phyloP scores from a whole-genome alignment of 2,113 vertebrate genomes.

The Thamnaconus septentrionalis region DNA sequence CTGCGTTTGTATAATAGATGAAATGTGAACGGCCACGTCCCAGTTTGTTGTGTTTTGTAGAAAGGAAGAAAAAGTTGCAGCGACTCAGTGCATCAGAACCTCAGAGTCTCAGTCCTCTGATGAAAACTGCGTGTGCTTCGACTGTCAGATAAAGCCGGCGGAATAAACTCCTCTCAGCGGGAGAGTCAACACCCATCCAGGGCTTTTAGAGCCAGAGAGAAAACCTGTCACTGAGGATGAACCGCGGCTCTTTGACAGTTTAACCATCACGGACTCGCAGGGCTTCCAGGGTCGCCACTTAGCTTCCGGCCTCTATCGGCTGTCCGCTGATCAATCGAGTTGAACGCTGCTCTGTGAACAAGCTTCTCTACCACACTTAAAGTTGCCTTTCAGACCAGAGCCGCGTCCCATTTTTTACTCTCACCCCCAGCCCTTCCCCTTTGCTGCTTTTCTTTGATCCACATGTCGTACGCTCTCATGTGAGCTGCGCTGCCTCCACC shows the following conservation, averaged over 20 bases:
- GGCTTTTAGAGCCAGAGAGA: conserved; percentile 12
- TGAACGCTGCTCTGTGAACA: background rate
- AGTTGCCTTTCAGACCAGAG: background rate
- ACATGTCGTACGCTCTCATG: too few species aligned
- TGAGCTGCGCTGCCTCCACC: too few species aligned
- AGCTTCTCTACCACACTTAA: background rate
- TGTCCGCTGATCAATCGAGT: background rate
- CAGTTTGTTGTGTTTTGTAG: too few species aligned
- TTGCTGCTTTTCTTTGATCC: too few species aligned
- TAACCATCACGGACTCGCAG: conserved; percentile 2
- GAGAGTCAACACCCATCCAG: conserved; percentile 19
- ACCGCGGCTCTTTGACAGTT: conserved; percentile 15
- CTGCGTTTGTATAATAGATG: too few species aligned
- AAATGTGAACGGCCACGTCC: too few species aligned
- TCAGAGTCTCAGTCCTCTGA: too few species aligned
- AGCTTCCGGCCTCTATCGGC: background rate
- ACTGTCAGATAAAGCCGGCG: conserved; percentile 6
- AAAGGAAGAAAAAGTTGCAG: too few species aligned
- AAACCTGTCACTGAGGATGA: conserved; percentile 27
- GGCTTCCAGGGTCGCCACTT: background rate
- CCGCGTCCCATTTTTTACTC: too few species aligned
- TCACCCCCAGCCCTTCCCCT: too few species aligned
- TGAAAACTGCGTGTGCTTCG: background rate
- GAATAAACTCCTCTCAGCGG: conserved; percentile 7
- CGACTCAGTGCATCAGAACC: too few species aligned